Evolutionary conservation across 2,888 invertebrate genomes (phyloP).

Genomic region (Auanema sp.): DNA sequence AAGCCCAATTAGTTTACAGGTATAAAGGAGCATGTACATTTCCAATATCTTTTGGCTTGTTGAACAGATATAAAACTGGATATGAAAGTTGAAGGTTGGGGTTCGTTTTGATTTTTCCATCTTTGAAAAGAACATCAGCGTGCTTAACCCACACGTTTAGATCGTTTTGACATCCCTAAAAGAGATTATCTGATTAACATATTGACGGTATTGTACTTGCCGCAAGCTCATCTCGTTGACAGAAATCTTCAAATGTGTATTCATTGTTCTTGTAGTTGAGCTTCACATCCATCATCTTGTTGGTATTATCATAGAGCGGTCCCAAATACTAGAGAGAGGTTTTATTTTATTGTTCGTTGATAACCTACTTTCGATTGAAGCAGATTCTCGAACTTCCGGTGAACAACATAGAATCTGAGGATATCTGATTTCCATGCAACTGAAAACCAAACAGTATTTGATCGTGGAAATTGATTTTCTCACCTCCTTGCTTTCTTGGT

Average conservation of each 20-base stretch:
- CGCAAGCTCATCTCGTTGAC: conserved; percentile 45
- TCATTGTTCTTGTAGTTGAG: conserved; percentile 45
- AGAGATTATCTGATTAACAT: neutral
- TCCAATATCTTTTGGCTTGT: conserved; percentile 62
- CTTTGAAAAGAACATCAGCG: conserved; percentile 60
- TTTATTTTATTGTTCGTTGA: neutral
- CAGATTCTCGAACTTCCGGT: conserved; percentile 57
- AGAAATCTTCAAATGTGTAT: conserved; percentile 59
- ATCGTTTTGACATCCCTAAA: conserved; percentile 54
- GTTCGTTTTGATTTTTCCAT: conserved; percentile 54
- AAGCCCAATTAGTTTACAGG: neutral
- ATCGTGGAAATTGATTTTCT: neutral
- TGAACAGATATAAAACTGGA: conserved; percentile 62
- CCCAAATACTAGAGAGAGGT: conserved; percentile 33
- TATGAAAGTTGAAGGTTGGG: conserved; percentile 63
- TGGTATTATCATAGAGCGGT: conserved; percentile 56
- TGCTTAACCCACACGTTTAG: conserved; percentile 63
- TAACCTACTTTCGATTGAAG: conserved; percentile 40
- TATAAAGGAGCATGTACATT: conserved; percentile 37
- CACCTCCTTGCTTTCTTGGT: neutral
- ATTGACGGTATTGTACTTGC: conserved; percentile 18
- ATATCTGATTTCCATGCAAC: conserved; percentile 54
- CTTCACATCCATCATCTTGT: conserved; percentile 53
- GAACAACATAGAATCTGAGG: conserved; percentile 62
- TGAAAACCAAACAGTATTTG: conserved; percentile 19